Evolutionary conservation across 2,113 vertebrate genomes (phyloP), one percentile per base, ranked within the genome.

Genomic region (Helogale parvula): DNA sequence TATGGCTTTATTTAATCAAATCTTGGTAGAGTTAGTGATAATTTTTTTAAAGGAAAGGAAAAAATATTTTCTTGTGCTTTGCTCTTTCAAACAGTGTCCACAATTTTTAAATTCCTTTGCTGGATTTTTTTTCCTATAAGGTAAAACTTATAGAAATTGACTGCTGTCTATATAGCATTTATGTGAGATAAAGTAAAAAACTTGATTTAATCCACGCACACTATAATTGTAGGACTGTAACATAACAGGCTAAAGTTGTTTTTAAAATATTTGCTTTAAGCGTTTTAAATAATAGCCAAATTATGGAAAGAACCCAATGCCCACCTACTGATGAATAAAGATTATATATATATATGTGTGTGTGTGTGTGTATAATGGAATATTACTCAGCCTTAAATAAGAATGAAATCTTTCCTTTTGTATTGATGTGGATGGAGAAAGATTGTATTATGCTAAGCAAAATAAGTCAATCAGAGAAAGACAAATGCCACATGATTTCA

Each of bases 1-100:
- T 33, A 94, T 50, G 90, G 4, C 31, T 94, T 68, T 71, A 65
- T 93, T 97, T 97, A 95, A 97, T 57, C 76, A 97, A 96, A 52
- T 83, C 15, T 29, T 88, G 95, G 38, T 38, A 85, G 88, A 86
- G 1, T 90, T 33, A 33, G 0, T 35, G 1, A 23, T 94, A 66
- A 96, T 63, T 96, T 7, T 68, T 80, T 63, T 50, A 83, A 63
- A 65, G 9, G 1, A 72, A 76, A 89, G 54, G 3, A 38, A 72
- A 60, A 83, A 31, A 25, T 41, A 79, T 35, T 72, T 77, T 66
- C 79, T 95, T 31, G 82, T 3, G 11, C 54, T 84, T 86, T 94
- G 38, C 74, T 97, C 13, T 50, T 98, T 97, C 87, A 33, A 94
- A 63, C 63, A 94, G 33, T 84, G 13, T 68, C 84, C 92, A 86